A percentile compares a stretch with the other conserved stretches of the same genome.
Evolutionary conservation across 2,888 invertebrate species (phyloP).

Genomic region (Ochropacha duplaris): DNA sequence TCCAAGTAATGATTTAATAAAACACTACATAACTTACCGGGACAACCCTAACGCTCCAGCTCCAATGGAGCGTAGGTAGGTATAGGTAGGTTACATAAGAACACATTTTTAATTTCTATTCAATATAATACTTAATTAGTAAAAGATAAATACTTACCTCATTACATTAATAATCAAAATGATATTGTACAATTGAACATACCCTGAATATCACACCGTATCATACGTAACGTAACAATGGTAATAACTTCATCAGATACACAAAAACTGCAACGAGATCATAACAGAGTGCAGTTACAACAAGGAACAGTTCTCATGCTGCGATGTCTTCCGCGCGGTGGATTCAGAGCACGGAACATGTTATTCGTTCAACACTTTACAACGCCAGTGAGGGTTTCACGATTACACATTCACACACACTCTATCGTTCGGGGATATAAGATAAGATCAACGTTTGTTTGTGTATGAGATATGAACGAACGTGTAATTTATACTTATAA

Average conservation of each 20-base stretch:
- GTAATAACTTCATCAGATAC: slow-evolving; percentile 51
- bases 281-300: slow-evolving; percentile 76
- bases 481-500: no score
- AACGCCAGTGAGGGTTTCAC: slow-evolving; percentile 60
- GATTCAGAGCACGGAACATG: slow-evolving; percentile 80
- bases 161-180: no score
- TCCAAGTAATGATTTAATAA: no score
- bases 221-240: background rate
- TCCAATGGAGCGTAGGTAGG: no score
- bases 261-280: slow-evolving; percentile 69
- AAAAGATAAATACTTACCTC: background rate
- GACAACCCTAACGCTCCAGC: no score
- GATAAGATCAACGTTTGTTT: slow-evolving; percentile 22
- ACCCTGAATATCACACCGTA: background rate
- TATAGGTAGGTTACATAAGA: no score
- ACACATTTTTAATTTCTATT: no score
- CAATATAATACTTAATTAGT: background rate
- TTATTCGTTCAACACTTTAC: slow-evolving; percentile 79
- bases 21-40: no score
- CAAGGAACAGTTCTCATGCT: slow-evolving; percentile 70
- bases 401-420: no score
- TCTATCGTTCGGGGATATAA: slow-evolving; percentile 17
- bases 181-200: background rate
- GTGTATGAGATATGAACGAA: slow-evolving; percentile 9
- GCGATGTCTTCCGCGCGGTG: slow-evolving; percentile 67